These are phyloP conservation scores for Capra hircus DNA, from an alignment of 2,113 vertebrate species.

Conservation along the genomic window DNA sequence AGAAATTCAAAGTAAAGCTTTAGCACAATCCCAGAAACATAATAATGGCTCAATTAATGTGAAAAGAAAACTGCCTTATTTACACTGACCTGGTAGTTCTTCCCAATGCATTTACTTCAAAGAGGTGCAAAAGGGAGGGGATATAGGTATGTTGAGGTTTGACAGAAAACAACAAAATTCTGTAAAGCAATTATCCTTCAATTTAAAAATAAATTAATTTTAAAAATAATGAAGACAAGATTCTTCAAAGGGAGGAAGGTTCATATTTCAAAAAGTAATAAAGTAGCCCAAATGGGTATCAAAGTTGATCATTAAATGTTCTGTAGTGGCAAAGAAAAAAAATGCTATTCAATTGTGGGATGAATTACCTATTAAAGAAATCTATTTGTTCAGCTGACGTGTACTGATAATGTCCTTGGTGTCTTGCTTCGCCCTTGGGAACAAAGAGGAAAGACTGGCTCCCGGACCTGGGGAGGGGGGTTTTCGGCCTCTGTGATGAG, in stretches of 20 bases:
- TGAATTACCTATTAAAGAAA: neutral
- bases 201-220: neutral
- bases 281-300: neutral
- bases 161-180: neutral
- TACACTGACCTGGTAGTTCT: neutral
- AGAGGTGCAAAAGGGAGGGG: neutral
- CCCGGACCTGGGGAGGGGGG: neutral
- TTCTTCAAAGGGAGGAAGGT: neutral
- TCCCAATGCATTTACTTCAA: neutral
- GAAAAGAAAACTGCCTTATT: neutral
- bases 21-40: neutral
- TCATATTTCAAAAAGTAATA: neutral
- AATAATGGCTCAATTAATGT: neutral
- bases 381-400: neutral
- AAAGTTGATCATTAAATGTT: neutral
- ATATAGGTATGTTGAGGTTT: neutral
- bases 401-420: neutral
- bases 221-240: neutral
- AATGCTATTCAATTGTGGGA: neutral
- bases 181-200: neutral
- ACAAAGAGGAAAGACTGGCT: neutral
- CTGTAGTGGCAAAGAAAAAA: neutral
- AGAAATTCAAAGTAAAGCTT: neutral
- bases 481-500: neutral
- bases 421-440: neutral